Evolutionary conservation across 2,113 vertebrate species (phyloP), one percentile per base, ranked within the genome.

Genomic region (Scartelaos histophorus): DNA sequence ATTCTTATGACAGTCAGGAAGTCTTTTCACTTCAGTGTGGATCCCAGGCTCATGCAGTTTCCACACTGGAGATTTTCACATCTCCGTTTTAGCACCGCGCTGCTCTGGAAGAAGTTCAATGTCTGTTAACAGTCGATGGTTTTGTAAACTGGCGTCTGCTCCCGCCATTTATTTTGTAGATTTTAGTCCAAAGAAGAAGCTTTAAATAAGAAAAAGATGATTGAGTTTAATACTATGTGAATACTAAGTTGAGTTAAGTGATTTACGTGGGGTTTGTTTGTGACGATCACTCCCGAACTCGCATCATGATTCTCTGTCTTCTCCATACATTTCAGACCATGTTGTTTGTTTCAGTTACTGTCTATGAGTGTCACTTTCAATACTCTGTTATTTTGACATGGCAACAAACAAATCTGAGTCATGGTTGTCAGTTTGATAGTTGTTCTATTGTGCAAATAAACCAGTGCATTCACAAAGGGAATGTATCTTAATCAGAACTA

Each of bases 31-130:
- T 45, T 62, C 4, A 19, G 19, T 74, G 71, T 68, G 64, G 75
- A 81, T 75, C 46, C 71, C 15, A 19, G 58, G 62, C 70, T 65
- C 60, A 13, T 76, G 49, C 67, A 35, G 57, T 38, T 73, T 75
- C 62, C 13, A 56, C 2, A 64, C 75, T 76, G 51, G 47, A 69
- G 3, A 76, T 62, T 72, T 77, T 83, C 64, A 70, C 74, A 71
- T 79, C 56, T 66, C 21, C 77, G 69, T 74, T 81, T 74, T 68
- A 54, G n/a, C 0, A 16, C 24, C 5, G 5, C 10, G 0, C 13
- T 70, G 62, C 81, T 67, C 69, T 78, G 43, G 38, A 49, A 73
- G 64, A 38, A 19, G 34, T 35, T 38, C 12, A 25, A 29, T 29
- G 13, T 29, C 22, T 34, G 25, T 19, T 54, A 16, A 25, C 25